Evolutionary conservation across 1,140 invertebrate species (phyloP), one percentile per base, ranked within the genome.

Genomic region (Thaumatotibia leucotreta): DNA sequence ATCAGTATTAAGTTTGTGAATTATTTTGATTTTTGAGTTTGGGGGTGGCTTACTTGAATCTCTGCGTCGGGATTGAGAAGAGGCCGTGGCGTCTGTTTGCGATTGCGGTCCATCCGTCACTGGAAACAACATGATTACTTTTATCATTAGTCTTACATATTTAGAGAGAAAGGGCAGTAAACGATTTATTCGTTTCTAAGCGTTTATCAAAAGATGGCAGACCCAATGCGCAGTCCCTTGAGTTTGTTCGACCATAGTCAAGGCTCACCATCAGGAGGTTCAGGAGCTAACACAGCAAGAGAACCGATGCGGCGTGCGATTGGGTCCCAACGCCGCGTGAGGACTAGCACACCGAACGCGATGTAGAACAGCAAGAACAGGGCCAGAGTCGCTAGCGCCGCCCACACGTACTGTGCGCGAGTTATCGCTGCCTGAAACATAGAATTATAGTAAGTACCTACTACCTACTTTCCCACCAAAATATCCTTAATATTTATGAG

Each of bases 331-430:
- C 83, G 82, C 69, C 83, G 84, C 63, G 77, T 77, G 74, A 81
- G 71, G 72, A 89, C 79, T 9, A 86, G 72, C 66, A 64, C 75
- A 10, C 71, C 77, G 72, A 83, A 82, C 58, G 64, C 64, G 68
- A 70, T 66, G 80, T 87, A 88, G 78, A 88, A 84, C 11, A 62
- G n/a, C 63, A 78, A 69, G 76, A 88, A 83, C 64, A 88, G 10
- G 23, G 61, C 75, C 63, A 83, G 61, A 66, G 80, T 78, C 24
- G 65, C 76, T 22, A 24, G 73, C 23, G 65, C 67, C n/a, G 79
- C 86, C 62, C 76, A 65, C 58, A 65, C 70, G 78, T 87, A 88
- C 77, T 87, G 83, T 54, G 31, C 45, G 11, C 78, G 82, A 8
- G 73, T 66, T 67, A 88, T 70, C 73, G 83, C 72, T 54, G 72